Base-by-base conservation (phyloP, 1,140 invertebrate species). In the Pomacea maculata region DNA sequence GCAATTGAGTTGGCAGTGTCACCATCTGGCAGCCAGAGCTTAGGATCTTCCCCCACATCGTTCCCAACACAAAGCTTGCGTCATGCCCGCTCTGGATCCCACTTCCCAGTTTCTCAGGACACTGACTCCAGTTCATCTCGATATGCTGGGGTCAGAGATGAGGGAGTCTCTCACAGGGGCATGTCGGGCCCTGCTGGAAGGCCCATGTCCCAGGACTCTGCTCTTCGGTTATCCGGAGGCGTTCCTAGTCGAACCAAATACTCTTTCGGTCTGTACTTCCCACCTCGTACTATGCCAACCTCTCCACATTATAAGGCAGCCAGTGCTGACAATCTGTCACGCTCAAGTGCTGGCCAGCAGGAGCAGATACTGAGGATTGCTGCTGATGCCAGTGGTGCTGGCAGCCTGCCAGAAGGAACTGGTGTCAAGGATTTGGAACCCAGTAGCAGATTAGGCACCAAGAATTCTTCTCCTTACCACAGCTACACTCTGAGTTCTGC, bases 241-340 rank as follows among this genome's bases (percentile, higher is more conserved):
- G 54, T 81, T 1, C 82, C 79, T 54, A 74, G 80, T 21, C 79
- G 71, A 72, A 61, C 82, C 52, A 84, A 82, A 65, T 85, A 85
- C 74, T 84, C 85, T 10, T 85, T 85, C 64, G 85, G 85, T 34
- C 74, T 85, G 17, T 85, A 83, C 68, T 85, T 84, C 57, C 83
- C 84, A 6, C 85, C 85, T 29, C 65, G 77, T 0, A n/a, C 57
- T 12, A 57, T 25, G 17, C 73, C 73, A 14, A 55, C 73, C 52
- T 14, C 45, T 52, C 63, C 17, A 6, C 77, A 78, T 7, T 78
- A 65, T 9, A 45, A 67, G n/a, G 77, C 77, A 29, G 67, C 77
- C 65, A 78, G 77, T 25, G 77, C 77, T 71, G 77, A 78, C 77
- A 78, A 78, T 52, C n/a, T 78, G 52, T 67, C 45, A 0, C 77